These are phyloP conservation scores for Eudyptes chrysolophus DNA, from an alignment of 2,113 vertebrate genomes.

Conservation along the genomic window DNA sequence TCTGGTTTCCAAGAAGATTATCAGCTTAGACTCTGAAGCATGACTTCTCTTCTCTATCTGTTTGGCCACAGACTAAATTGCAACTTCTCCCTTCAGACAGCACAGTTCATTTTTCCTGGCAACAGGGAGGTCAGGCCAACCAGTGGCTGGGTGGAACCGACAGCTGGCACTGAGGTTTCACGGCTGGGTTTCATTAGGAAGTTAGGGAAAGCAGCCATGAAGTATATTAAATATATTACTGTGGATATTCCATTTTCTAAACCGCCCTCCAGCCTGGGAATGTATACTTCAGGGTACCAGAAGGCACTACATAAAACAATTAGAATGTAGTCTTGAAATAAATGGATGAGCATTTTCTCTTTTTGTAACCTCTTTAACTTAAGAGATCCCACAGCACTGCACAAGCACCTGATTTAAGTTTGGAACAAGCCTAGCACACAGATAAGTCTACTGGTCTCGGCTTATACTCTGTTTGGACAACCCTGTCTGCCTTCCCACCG, in stretches of 20 bases:
- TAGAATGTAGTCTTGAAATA: neutral
- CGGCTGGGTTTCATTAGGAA: neutral
- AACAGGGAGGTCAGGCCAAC: accelerated
- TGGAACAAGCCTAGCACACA: neutral
- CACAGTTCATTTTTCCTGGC: neutral
- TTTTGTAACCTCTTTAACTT: neutral
- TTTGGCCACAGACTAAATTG: neutral
- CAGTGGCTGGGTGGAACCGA: neutral
- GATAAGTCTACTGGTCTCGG: neutral
- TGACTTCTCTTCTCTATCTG: neutral
- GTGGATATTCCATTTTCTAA: neutral
- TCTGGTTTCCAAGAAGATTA: neutral
- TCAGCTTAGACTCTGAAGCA: neutral
- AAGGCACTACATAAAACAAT: neutral
- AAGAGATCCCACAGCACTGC: neutral
- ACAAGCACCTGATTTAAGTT: neutral
- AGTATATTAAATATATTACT: neutral
- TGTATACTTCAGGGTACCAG: neutral
- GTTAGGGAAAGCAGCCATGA: neutral
- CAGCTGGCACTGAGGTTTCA: neutral
- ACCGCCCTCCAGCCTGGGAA: neutral
- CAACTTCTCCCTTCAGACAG: neutral
- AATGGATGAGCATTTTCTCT: neutral
- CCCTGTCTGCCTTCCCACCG: neutral
- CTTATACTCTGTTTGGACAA: neutral